A percentile compares a stretch with the other conserved stretches of the same genome.
These are phyloP conservation scores for Abrostola triplasia DNA, from an alignment of 2,888 invertebrate genomes.

Conservation along the genomic window DNA sequence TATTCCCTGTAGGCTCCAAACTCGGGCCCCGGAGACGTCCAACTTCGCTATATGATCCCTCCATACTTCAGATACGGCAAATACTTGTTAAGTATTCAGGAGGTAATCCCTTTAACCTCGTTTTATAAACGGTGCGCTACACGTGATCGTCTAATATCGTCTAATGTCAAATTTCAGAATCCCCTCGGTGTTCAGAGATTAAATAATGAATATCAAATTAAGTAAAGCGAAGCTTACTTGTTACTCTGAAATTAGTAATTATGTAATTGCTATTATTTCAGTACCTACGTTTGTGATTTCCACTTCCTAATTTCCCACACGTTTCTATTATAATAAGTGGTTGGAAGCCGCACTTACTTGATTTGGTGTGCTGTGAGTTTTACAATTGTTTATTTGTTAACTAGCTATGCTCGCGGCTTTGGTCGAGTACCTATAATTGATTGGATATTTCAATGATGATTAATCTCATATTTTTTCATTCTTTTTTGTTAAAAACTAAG, in stretches of 20 bases:
- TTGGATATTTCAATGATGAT: background rate
- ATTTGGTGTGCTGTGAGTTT: background rate
- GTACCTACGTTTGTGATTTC: slow-evolving; percentile 1
- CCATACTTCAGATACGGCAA: slow-evolving; percentile 50
- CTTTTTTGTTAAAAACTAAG: too few relatives aligned
- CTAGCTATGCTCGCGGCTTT: background rate
- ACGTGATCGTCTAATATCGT: slow-evolving; percentile 40
- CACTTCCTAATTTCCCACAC: background rate
- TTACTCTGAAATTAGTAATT: slow-evolving; percentile 1
- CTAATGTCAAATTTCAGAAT: slow-evolving; percentile 27
- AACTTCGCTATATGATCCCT: slow-evolving; percentile 52
- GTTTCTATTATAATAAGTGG: background rate
- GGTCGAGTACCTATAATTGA: background rate
- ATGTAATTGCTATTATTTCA: background rate
- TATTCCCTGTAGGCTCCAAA: slow-evolving; percentile 51
- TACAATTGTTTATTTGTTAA: background rate
- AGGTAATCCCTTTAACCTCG: slow-evolving; percentile 53
- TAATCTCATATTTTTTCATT: too few relatives aligned
- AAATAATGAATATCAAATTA: slow-evolving; percentile 16
- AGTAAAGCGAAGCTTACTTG: background rate
- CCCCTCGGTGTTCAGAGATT: slow-evolving; percentile 18
- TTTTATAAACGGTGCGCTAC: slow-evolving; percentile 49
- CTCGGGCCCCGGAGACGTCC: slow-evolving; percentile 36
- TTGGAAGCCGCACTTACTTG: background rate
- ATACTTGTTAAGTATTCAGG: slow-evolving; percentile 57